Conservation (phyloP, 1,140 invertebrate species). For the Drosophila repletoides region DNA sequence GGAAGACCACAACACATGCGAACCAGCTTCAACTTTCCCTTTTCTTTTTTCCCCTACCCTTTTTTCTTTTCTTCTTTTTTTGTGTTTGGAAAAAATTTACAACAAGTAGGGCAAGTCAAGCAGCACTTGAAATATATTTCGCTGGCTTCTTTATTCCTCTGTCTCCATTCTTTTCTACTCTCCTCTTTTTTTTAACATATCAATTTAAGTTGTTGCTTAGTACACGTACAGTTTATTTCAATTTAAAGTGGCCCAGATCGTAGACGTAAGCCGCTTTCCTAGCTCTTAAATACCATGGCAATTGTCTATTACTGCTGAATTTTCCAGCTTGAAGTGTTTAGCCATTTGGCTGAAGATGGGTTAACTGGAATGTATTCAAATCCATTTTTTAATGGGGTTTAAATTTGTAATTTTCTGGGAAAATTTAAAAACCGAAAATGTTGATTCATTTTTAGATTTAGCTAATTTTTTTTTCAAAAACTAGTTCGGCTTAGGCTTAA, state of each 20-base stretch:
- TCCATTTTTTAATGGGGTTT: no score
- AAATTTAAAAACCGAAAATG: no score
- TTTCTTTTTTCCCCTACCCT: conserved; percentile 7
- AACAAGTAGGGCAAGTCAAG: conserved; percentile 74
- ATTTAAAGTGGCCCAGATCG: conserved; percentile 35
- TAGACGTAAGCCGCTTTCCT: conserved; percentile 54
- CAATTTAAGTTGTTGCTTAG: conserved; percentile 60
- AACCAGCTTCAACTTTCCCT: conserved; percentile 39
- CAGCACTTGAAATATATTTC: conserved; percentile 64
- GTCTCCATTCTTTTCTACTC: no score
- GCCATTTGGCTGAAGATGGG: not conserved
- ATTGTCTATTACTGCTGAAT: conserved; percentile 26
- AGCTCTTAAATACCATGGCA: conserved; percentile 30
- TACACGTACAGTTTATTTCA: no score
- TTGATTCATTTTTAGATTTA: no score
- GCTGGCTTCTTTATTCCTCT: conserved; percentile 6
- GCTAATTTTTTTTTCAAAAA: no score
- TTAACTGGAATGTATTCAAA: no score
- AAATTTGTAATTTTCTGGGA: no score
- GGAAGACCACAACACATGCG: conserved; percentile 78
- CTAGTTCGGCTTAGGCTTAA: no score
- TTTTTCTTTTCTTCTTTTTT: not conserved
- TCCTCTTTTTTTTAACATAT: not conserved
- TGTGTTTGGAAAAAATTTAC: conserved; percentile 37
- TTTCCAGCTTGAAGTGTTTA: conserved; percentile 9